phyloP scores from a whole-genome alignment of 2,888 invertebrate genomes.

The Leptinotarsa peninsularis region DNA sequence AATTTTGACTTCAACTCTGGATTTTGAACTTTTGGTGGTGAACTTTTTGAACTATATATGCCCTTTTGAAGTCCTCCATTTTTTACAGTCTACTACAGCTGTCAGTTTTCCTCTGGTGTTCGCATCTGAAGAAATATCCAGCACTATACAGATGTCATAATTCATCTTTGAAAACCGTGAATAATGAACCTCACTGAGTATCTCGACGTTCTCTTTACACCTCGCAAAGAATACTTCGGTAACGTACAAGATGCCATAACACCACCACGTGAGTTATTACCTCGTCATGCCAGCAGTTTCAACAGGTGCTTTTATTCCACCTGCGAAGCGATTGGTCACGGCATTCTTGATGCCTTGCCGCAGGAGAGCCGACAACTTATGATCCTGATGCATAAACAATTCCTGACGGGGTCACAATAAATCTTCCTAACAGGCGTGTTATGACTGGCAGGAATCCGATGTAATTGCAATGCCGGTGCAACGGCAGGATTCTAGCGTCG shows the following conservation, averaged over 20 bases:
- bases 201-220: neutral
- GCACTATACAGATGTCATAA: no score
- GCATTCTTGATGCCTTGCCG: conserved; percentile 4
- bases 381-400: conserved; percentile 20
- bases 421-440: conserved; percentile 28
- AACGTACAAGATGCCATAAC: neutral
- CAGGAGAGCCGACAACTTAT: conserved; percentile 3
- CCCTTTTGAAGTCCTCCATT: no score
- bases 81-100: no score
- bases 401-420: conserved; percentile 15
- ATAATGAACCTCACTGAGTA: no score
- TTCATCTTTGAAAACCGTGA: no score
- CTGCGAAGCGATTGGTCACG: conserved; percentile 9
- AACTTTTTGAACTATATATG: no score
- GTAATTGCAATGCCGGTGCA: conserved; percentile 23
- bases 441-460: conserved; percentile 25
- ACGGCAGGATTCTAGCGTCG: conserved; percentile 34
- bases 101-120: no score
- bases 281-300: neutral
- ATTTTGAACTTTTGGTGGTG: no score
- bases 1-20: no score
- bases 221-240: neutral
- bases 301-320: conserved; percentile 20
- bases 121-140: no score
- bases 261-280: conserved; percentile 11